Evolutionary conservation across 2,888 invertebrate species (phyloP).

Genomic region (Apoda limacodes): DNA sequence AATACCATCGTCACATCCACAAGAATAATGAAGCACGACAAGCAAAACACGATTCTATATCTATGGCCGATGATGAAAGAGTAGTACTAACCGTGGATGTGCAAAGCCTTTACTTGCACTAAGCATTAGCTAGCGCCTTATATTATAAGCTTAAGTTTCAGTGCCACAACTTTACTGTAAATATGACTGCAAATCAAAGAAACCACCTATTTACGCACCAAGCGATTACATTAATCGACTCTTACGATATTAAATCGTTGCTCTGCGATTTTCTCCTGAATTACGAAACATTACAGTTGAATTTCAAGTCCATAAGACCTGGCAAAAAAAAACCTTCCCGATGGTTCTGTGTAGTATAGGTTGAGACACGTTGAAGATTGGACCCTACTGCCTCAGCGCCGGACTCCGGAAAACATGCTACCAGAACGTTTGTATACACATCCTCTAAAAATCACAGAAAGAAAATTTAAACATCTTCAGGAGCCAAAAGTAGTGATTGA

Average conservation of each 20-base stretch:
- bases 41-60: no score
- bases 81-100: no score
- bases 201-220: conserved; percentile 9
- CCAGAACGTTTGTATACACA: conserved; percentile 9
- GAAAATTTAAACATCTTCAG: conserved; percentile 14
- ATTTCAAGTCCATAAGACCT: conserved; percentile 15
- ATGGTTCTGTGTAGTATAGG: conserved; percentile 12
- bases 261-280: conserved; percentile 16
- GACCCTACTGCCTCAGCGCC: conserved; percentile 13
- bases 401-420: conserved; percentile 2
- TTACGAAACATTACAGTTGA: conserved; percentile 11
- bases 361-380: conserved; percentile 10
- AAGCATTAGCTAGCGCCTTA: no score
- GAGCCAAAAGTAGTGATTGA: conserved; percentile 12
- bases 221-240: conserved; percentile 7
- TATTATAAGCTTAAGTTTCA: no score
- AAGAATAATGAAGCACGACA: no score
- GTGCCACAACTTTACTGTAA: no score
- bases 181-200: no score
- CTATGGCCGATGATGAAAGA: no score
- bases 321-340: conserved; percentile 14
- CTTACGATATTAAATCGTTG: conserved; percentile 7
- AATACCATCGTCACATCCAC: no score
- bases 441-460: conserved; percentile 12
- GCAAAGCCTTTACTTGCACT: no score